Evolutionary conservation across 2,797 vertebrate species (phyloP), one percentile per base, ranked within the genome.

Genomic region (Argyrosomus regius): DNA sequence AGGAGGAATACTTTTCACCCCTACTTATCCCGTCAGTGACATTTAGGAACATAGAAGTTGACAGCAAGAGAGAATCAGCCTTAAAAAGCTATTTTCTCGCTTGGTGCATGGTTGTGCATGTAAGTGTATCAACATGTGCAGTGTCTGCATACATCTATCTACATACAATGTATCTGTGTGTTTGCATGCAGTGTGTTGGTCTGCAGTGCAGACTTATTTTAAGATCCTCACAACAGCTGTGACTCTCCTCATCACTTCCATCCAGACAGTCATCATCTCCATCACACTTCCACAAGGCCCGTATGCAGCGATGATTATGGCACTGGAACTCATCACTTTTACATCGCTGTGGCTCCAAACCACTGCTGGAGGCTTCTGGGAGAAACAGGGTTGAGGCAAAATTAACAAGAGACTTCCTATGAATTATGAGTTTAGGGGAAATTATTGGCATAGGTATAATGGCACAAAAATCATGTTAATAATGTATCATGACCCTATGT

Each of bases 241-340:
- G 95, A 4, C 92, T 77, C 72, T 96, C 96, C 85, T 99, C 98
- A 74, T 99, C 98, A 3, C 97, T 99, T 67, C 97, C 97, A 22
- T 99, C 98, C 67, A 99, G 93, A 77, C 98, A 99, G 87, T 99
- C 98, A 50, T 99, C 96, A 8, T 99, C 98, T 0, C 98, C 98
- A 8, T 99, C 98, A 60, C 98, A 99, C 88, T 95, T 97, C 98
- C 98, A 99, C 59, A 91, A 87, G 8, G 93, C 93, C 75, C 96
- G 96, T 75, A 99, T 96, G 81, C 98, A 99, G 79, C 96, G 97
- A 28, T 94, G 95, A 71, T 99, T 99, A 72, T 90, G 95, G 90
- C 98, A 99, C 88, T 96, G 97, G 88, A 99, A 99, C 93, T 99
- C 97, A 69, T 97, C 97, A 3, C 86, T 93, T 92, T 95, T 96